These are phyloP conservation scores for Pelodytes ibericus DNA, from an alignment of 2,797 vertebrate genomes.

Conservation along the genomic window DNA sequence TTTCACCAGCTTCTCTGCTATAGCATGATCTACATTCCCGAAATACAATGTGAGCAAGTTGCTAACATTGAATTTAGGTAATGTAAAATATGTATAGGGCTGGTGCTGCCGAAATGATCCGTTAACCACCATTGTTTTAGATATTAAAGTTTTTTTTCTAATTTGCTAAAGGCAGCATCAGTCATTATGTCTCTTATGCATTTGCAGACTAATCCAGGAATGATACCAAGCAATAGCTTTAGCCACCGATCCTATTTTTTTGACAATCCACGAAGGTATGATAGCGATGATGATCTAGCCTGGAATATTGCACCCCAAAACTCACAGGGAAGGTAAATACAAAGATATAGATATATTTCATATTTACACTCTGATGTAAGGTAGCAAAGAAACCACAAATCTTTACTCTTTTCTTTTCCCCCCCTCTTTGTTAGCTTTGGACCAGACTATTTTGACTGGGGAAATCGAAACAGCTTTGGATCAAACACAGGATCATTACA, in stretches of 20 bases:
- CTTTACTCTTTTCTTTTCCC: background rate
- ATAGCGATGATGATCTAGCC: slow-evolving; percentile 92
- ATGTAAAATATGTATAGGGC: no score
- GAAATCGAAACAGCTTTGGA: slow-evolving; percentile 14
- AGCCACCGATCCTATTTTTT: slow-evolving; percentile 92
- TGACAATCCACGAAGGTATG: slow-evolving; percentile 93
- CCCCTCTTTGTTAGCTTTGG: slow-evolving; percentile 21
- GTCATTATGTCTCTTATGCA: background rate
- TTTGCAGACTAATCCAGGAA: slow-evolving; percentile 73
- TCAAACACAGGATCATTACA: slow-evolving; percentile 21
- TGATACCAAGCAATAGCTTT: slow-evolving; percentile 85
- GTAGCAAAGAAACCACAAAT: background rate
- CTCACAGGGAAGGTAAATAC: slow-evolving; percentile 83
- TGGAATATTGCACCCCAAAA: slow-evolving; percentile 92
- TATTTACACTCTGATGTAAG: no score
- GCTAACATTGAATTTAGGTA: no score
- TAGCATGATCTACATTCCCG: no score
- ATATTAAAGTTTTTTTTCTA: no score
- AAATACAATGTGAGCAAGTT: no score
- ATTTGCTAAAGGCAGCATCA: no score
- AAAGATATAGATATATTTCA: background rate
- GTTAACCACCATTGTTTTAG: no score
- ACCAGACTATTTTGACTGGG: slow-evolving; percentile 31
- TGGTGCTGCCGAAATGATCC: no score
- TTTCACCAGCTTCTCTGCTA: no score